Evolutionary conservation across 2,797 vertebrate genomes (phyloP), one percentile per base, ranked within the genome.

Genomic region (Falco biarmicus): DNA sequence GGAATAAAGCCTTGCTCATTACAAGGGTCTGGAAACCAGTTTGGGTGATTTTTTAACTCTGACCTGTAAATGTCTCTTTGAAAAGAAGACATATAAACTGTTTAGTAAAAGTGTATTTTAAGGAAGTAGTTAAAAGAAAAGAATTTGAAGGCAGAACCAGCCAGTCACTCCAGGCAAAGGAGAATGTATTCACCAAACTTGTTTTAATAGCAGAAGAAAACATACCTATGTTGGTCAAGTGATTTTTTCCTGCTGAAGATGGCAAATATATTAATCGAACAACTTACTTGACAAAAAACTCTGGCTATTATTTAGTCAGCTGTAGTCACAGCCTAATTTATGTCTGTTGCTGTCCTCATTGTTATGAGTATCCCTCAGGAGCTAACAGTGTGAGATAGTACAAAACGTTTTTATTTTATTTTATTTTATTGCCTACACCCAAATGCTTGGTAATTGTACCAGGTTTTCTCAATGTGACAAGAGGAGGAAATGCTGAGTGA

Each of bases 311-410:
- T 94, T 95, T 96, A 94, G 75, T 91, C 84, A 95, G 93, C 92
- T 95, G 90, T 64, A 92, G 45, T 87, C 91, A 85, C 29, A 93
- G 71, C 57, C 50, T 80, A 85, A 95, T 93, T 97, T 93, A 88
- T 94, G 57, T 61, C 53, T 11, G 2, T 51, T 83, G 90, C 88
- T 50, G 61, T 70, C 54, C 87, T 96, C 79, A 75, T 80, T 97
- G 74, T 95, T 94, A 80, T 29, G 79, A 89, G n/a, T 28, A 85
- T 92, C 81, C 94, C 86, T 92, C 59, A 64, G 90, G 84, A 94
- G 50, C 68, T 84, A 92, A 93, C 70, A 90, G 71, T 90, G 71
- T 92, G 90, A 94, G 75, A 94, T 87, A 80, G 71, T 59, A 83
- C 68, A 94, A 92, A 96, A 86, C 69, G 73, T 28, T 73, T 80